These are phyloP conservation scores for Aplochiton taeniatus DNA, from an alignment of 2,797 vertebrate genomes.

Conservation along the genomic window DNA sequence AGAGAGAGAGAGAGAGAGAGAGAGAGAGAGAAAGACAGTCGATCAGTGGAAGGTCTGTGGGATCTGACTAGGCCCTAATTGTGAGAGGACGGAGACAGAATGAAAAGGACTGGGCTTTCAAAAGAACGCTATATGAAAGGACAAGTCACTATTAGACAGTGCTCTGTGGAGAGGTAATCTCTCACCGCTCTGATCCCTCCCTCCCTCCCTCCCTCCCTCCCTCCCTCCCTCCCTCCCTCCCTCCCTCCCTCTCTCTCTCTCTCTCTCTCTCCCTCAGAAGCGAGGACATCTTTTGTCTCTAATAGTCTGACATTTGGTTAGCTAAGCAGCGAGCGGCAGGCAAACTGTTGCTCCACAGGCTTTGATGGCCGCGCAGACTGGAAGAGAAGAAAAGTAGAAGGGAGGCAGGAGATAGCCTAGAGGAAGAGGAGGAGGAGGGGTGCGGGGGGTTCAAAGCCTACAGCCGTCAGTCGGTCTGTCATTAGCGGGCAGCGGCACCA, in stretches of 20 bases:
- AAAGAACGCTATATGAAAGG: no score
- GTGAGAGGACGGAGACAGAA: no score
- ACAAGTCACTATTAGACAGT: no score
- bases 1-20: not conserved
- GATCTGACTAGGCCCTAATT: no score
- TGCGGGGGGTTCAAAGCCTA: conserved; percentile 44
- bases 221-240: no score
- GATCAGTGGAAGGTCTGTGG: no score
- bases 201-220: no score
- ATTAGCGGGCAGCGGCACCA: conserved; percentile 51
- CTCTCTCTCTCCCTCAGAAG: no score
- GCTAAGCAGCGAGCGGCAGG: not conserved
- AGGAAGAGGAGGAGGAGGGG: conserved; percentile 20
- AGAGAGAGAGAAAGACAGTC: conserved; percentile 2
- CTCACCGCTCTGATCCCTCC: no score
- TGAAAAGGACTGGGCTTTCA: no score
- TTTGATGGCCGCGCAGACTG: conserved; percentile 7
- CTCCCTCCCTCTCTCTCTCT: no score
- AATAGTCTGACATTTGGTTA: conserved; percentile 27
- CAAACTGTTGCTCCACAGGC: conserved; percentile 12
- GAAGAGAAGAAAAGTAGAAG: not conserved
- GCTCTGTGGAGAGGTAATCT: no score
- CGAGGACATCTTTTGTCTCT: not conserved
- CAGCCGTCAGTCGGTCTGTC: conserved; percentile 56
- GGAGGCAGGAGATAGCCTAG: not conserved